These are phyloP conservation scores for Pardalotus punctatus DNA, from an alignment of 2,113 vertebrate species.

Conservation along the genomic window DNA sequence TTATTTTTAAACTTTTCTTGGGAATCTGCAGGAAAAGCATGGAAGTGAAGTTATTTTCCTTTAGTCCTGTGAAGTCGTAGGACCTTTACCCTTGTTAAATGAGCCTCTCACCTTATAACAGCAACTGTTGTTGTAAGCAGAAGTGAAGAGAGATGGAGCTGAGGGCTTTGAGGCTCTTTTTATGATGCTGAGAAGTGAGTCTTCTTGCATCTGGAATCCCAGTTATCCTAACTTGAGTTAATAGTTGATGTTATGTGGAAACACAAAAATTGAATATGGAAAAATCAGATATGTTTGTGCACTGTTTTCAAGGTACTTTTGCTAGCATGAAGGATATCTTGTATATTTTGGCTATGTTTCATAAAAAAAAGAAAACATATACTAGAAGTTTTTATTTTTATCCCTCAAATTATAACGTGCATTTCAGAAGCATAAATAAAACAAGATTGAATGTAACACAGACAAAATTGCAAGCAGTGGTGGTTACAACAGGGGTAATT, in stretches of 20 bases:
- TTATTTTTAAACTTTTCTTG: not conserved
- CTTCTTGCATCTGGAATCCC: not conserved
- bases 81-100: not conserved
- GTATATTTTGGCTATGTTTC: not conserved
- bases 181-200: not conserved
- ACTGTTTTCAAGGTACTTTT: not conserved
- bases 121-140: not conserved
- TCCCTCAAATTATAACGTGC: conserved; percentile 50
- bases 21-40: not conserved
- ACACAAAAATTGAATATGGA: not conserved
- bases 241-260: not conserved
- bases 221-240: not conserved
- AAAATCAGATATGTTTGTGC: not conserved
- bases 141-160: not conserved
- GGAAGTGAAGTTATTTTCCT: not conserved
- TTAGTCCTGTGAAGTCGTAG: not conserved
- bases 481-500: conserved; percentile 10
- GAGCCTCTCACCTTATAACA: not conserved
- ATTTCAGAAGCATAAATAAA: conserved; percentile 47
- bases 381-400: conserved; percentile 53
- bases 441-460: not conserved
- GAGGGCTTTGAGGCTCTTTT: not conserved
- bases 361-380: not conserved
- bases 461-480: not conserved
- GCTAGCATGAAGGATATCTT: not conserved